These are phyloP conservation scores for Mnemiopsis leidyi DNA, from an alignment of 37 sponge, comb jelly and placozoan species.

Conservation along the genomic window DNA sequence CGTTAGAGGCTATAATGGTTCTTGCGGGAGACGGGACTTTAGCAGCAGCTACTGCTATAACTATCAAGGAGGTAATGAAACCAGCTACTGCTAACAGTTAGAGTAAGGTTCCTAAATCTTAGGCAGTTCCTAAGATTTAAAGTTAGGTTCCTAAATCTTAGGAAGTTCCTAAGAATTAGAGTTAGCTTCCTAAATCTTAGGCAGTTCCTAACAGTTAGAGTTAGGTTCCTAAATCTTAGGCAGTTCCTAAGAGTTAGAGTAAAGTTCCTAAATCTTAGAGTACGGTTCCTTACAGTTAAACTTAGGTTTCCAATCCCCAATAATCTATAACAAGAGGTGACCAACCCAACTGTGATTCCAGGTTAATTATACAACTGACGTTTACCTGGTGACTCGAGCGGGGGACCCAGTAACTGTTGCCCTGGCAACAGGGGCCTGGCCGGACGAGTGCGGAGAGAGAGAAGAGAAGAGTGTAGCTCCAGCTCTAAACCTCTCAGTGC, in stretches of 20 bases:
- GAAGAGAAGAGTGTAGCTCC: background rate
- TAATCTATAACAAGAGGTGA: background rate
- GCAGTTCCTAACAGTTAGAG: too few species aligned
- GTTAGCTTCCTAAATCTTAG: too few species aligned
- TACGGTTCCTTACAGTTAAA: too few species aligned
- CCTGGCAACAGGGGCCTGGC: background rate
- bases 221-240: too few species aligned
- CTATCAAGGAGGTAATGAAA: slow-evolving; percentile 9
- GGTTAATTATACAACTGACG: background rate
- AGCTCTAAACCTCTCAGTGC: background rate
- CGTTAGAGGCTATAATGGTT: background rate
- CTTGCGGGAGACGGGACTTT: slow-evolving; percentile 6
- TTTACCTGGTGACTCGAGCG: background rate
- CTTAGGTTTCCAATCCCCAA: background rate
- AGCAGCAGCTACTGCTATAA: background rate
- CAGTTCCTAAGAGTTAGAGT: too few species aligned
- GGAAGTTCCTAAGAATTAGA: too few species aligned
- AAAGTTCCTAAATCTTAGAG: too few species aligned
- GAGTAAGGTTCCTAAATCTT: too few species aligned
- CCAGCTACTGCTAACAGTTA: too few species aligned
- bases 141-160: too few species aligned
- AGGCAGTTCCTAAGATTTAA: too few species aligned
- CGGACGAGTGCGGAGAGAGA: background rate
- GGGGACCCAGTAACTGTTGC: background rate
- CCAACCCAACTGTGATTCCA: background rate